Conservation (phyloP, 2,888 invertebrate genomes). For the Zelleria hepariella region DNA sequence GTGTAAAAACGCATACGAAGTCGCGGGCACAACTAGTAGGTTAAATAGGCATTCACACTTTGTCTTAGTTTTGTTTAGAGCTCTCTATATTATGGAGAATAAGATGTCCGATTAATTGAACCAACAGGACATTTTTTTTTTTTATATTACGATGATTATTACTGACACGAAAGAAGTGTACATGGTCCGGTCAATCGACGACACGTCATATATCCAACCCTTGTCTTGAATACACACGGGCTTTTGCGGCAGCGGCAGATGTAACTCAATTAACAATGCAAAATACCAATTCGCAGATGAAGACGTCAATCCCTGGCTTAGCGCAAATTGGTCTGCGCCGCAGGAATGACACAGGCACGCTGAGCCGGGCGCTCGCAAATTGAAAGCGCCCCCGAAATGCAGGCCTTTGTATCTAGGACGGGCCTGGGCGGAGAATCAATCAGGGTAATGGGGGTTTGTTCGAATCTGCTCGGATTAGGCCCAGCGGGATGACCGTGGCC, state of each 20-base stretch:
- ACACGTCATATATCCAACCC: too few species aligned
- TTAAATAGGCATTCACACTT: too few species aligned
- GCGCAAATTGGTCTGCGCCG: constrained; percentile 9
- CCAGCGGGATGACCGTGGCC: constrained; percentile 19
- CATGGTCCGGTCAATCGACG: too few species aligned
- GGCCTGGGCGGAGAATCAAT: constrained; percentile 57
- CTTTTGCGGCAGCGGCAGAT: neutral
- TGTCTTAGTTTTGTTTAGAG: too few species aligned
- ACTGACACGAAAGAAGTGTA: too few species aligned
- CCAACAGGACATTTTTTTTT: too few species aligned
- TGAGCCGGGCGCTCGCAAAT: constrained; percentile 54
- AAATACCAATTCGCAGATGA: neutral
- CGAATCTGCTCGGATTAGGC: constrained; percentile 58
- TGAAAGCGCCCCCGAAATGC: constrained; percentile 61
- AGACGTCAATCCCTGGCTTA: constrained; percentile 3
- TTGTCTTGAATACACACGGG: too few species aligned
- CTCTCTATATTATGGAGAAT: too few species aligned
- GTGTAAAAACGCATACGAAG: too few species aligned
- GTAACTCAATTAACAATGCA: neutral
- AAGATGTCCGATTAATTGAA: too few species aligned
- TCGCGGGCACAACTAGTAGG: too few species aligned
- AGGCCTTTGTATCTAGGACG: constrained; percentile 58
- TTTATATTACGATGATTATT: too few species aligned
- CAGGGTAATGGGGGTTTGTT: constrained; percentile 61
- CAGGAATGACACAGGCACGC: constrained; percentile 39